A percentile compares a stretch with the other conserved stretches of the same genome.
Conservation (phyloP, 2,113 vertebrate species). For the Alexandromys fortis region DNA sequence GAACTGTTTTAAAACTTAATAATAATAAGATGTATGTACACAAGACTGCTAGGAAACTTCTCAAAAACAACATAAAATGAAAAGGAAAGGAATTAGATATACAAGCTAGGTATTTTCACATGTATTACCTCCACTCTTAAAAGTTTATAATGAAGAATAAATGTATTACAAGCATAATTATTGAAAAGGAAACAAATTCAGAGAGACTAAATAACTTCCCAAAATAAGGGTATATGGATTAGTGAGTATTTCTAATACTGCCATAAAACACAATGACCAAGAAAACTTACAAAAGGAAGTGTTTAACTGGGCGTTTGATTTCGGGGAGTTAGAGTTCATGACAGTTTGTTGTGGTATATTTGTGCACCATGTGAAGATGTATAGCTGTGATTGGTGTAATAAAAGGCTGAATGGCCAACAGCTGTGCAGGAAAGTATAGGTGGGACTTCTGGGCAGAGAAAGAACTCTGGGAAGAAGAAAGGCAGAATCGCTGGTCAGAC, state of each 20-base stretch:
- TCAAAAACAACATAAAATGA: conserved; percentile 20
- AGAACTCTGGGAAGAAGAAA: neutral
- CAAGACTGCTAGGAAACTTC: conserved; percentile 27
- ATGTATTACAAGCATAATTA: neutral
- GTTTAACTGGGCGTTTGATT: neutral
- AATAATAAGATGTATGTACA: neutral
- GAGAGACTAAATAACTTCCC: conserved; percentile 41
- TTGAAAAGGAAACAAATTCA: conserved; percentile 58
- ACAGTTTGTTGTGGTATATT: neutral
- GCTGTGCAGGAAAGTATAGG: neutral
- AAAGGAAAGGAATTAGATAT: conserved; percentile 14
- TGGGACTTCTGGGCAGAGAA: neutral
- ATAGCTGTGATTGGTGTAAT: neutral
- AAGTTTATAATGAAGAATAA: conserved; percentile 20
- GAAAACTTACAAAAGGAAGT: neutral
- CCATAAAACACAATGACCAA: neutral
- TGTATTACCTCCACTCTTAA: conserved; percentile 9
- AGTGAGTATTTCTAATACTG: neutral
- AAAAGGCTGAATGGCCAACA: neutral
- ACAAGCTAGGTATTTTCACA: conserved; percentile 37
- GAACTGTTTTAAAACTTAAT: conserved; percentile 58
- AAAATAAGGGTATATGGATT: neutral
- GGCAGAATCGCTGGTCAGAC: neutral
- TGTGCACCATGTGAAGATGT: neutral
- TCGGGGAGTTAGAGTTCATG: neutral